These are phyloP conservation scores for Molossus alvarezi DNA, from an alignment of 2,797 vertebrate species.

Conservation along the genomic window DNA sequence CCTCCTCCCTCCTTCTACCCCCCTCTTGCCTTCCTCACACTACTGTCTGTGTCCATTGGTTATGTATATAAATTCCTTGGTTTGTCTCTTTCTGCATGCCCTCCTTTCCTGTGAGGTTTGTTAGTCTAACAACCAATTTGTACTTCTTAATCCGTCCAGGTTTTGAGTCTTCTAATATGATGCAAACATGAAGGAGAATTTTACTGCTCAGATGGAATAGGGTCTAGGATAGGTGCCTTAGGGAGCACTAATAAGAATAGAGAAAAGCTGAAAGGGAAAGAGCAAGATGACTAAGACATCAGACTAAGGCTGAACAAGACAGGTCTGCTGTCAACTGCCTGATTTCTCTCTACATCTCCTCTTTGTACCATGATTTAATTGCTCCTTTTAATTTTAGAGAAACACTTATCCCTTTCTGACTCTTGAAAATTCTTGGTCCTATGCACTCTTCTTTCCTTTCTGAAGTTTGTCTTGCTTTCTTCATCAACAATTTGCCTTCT, in stretches of 20 bases:
- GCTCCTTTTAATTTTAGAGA: slow-evolving; percentile 39
- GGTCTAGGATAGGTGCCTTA: not conserved
- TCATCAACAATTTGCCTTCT: slow-evolving; percentile 29
- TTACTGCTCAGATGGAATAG: not conserved
- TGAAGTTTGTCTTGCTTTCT: not conserved
- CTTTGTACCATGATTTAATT: slow-evolving; percentile 14
- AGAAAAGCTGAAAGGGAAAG: not conserved
- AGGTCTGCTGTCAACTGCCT: slow-evolving; percentile 1
- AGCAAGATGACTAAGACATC: not conserved
- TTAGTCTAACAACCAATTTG: too few species aligned
- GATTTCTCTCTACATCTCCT: slow-evolving; percentile 44
- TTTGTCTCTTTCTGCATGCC: too few species aligned
- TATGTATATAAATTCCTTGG: too few species aligned
- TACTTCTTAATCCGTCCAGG: not conserved
- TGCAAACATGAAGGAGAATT: not conserved
- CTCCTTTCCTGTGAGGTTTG: too few species aligned
- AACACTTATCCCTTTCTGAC: not conserved
- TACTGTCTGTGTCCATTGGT: too few species aligned
- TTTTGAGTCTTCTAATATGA: not conserved
- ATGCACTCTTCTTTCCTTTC: slow-evolving; percentile 5
- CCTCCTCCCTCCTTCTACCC: too few species aligned
- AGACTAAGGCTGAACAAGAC: not conserved
- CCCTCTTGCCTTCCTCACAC: too few species aligned
- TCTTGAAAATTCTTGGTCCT: slow-evolving; percentile 18
- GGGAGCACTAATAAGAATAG: not conserved